phyloP scores from a whole-genome alignment of 2,797 vertebrate species.

The Glossophaga mutica region DNA sequence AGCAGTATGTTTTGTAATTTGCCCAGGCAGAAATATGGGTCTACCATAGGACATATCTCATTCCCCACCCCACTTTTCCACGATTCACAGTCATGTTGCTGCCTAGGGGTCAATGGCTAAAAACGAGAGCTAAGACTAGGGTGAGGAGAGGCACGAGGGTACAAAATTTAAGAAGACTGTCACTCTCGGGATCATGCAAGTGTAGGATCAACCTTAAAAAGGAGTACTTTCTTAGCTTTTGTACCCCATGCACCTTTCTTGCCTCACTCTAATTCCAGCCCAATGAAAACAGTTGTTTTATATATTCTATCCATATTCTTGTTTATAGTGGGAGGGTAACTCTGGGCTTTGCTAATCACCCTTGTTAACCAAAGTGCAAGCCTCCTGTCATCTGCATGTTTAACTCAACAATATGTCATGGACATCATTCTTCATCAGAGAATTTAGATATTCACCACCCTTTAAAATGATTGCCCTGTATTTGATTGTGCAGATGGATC shows the following conservation, averaged over 20 bases:
- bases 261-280: background rate
- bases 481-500: background rate
- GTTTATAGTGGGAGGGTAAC: background rate
- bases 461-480: slow-evolving; percentile 17
- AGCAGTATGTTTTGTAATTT: background rate
- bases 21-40: background rate
- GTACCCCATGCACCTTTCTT: background rate
- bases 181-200: background rate
- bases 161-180: background rate
- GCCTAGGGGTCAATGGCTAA: background rate
- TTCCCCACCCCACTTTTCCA: background rate
- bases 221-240: background rate
- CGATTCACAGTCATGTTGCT: background rate
- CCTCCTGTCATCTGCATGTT: background rate
- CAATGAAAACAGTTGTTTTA: background rate
- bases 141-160: background rate
- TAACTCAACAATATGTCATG: background rate
- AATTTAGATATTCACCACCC: background rate
- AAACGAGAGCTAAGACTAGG: background rate
- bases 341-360: background rate
- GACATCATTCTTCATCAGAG: background rate
- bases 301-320: background rate
- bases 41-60: background rate
- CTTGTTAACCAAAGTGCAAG: background rate
- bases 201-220: background rate